Evolutionary conservation across 2,113 vertebrate genomes (phyloP), one percentile per base, ranked within the genome.

Genomic region (Dendrocopos noguchii): DNA sequence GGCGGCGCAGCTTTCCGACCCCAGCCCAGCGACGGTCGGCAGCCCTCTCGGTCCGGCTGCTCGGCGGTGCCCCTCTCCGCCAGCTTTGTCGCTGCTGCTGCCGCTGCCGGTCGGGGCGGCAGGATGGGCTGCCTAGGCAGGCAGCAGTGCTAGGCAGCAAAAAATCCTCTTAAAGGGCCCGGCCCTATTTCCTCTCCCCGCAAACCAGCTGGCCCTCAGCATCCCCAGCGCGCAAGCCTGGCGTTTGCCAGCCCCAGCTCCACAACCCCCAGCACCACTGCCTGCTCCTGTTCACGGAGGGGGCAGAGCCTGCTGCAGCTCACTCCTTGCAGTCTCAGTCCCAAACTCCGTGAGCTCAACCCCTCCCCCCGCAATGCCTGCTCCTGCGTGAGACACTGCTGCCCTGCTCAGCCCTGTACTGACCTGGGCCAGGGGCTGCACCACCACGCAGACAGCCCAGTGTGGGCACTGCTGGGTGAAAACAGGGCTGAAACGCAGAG

Each of bases 111-210:
- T 64, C 88, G 79, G 80, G 77, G 70, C 33, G n/a, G 47, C 61
- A 16, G 79, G 91, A 88, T 73, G 63, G 81, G 90, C 84, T 83
- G 91, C 79, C 60, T 71, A n/a, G 64, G 82, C 94, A 55, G 87
- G 85, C 88, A 80, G 81, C 74, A 6, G 91, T 75, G 88, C 76
- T 80, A 74, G 66, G 87, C 91, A 77, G 90, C 9, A 24, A 88
- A 87, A 90, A 90, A 91, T 88, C 91, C 78, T 76, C 94, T 95
- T 96, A 96, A 97, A 97, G 95, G 92, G 87, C 24, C 89, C 94
- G 22, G 85, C 56, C 7, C 29, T 27, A 34, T 85, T 93, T 94
- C 94, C 60, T 75, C 66, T 39, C 22, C 12, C 61, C 9, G 31
- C 22, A 47, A 81, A 50, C 53, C 66, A 27, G 46, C 56, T 72